Evolutionary conservation across 2,113 vertebrate genomes (phyloP).

Genomic region (Charina bottae): DNA sequence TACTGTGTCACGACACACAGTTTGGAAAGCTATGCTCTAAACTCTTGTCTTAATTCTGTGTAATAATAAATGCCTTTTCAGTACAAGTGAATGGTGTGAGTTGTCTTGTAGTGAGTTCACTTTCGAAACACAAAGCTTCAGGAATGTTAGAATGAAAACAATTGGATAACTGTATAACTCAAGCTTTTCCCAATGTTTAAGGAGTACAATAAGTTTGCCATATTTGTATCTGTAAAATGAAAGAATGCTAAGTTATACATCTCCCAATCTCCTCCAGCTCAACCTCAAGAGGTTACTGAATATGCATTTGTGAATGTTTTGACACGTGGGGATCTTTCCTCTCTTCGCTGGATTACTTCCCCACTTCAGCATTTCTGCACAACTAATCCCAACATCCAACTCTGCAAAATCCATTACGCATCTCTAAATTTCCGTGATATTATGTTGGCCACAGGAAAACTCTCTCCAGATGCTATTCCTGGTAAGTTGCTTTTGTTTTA

Average conservation of each 20-base stretch:
- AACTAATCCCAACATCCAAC: conserved; percentile 62
- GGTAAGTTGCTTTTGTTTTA: conserved; percentile 71
- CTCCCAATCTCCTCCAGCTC: conserved; percentile 67
- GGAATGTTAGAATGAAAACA: conserved; percentile 9
- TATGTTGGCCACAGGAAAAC: conserved; percentile 96
- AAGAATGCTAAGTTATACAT: not conserved
- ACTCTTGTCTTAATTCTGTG: not conserved
- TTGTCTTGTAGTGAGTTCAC: not conserved
- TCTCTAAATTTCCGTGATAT: conserved; percentile 96
- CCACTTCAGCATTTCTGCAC: conserved; percentile 77
- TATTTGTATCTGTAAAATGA: not conserved
- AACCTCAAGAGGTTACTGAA: conserved; percentile 78
- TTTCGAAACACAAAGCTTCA: conserved; percentile 8
- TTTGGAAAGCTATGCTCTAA: no score
- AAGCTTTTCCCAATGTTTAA: not conserved
- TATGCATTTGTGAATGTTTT: conserved; percentile 90
- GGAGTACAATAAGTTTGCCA: not conserved
- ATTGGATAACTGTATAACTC: not conserved
- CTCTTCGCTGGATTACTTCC: conserved; percentile 90
- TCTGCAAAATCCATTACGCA: conserved; percentile 88
- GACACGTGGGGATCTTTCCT: conserved; percentile 93
- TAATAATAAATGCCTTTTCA: not conserved
- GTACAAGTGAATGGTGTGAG: not conserved
- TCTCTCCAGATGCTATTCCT: conserved; percentile 93
- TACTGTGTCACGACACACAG: no score